Percentiles rank a stretch among this genome's conserved stretches.
These are phyloP conservation scores for Zaprionus nigranus DNA, from an alignment of 1,140 invertebrate genomes.

Conservation along the genomic window DNA sequence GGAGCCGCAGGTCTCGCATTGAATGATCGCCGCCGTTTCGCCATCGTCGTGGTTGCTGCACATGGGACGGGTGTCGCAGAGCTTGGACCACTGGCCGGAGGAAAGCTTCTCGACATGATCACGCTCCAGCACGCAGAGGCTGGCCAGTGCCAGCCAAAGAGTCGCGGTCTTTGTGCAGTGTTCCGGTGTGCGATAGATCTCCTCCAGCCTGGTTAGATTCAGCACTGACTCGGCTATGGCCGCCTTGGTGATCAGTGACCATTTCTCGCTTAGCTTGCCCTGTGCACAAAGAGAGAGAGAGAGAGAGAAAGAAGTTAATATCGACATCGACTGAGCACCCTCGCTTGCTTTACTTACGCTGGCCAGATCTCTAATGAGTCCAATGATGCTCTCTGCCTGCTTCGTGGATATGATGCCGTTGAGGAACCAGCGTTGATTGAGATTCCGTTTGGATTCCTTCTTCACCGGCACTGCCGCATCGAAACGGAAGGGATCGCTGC, in stretches of 20 bases:
- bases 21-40: constrained; percentile 96
- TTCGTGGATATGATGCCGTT: constrained; percentile 92
- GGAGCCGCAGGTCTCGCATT: constrained; percentile 95
- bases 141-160: constrained; percentile 96
- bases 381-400: constrained; percentile 94
- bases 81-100: constrained; percentile 88
- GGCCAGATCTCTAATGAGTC: constrained; percentile 95
- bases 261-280: constrained; percentile 94
- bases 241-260: constrained; percentile 94
- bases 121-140: constrained; percentile 95
- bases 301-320: not conserved
- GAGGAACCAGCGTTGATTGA: constrained; percentile 91
- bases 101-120: constrained; percentile 95
- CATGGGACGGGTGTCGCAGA: constrained; percentile 85
- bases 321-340: too few relatives aligned
- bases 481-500: constrained; percentile 71
- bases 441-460: constrained; percentile 69
- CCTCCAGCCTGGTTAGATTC: constrained; percentile 92
- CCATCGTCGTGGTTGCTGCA: constrained; percentile 99
- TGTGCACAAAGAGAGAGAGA: constrained; percentile 69
- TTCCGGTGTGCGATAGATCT: constrained; percentile 89
- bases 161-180: constrained; percentile 93
- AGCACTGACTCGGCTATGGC: constrained; percentile 96
- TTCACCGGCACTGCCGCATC: constrained; percentile 40
- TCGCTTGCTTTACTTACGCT: constrained; percentile 88